Evolutionary conservation across 1,140 invertebrate genomes (phyloP).

Genomic region (Papilio dardanus): DNA sequence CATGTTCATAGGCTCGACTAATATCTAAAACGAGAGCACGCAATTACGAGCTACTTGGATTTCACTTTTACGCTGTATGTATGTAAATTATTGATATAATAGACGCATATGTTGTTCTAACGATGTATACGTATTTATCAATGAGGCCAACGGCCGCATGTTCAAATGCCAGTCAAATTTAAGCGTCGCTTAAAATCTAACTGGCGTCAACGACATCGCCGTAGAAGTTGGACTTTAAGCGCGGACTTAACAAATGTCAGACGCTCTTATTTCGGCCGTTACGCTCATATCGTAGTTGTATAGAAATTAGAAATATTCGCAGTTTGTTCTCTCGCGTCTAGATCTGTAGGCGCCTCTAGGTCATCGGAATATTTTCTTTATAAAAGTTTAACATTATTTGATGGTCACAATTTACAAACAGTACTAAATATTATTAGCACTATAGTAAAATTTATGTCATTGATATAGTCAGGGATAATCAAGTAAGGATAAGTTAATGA

Average conservation of each 20-base stretch:
- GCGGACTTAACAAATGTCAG: no score
- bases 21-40: slow-evolving; percentile 61
- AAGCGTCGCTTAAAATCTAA: no score
- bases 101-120: background rate
- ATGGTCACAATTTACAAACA: background rate
- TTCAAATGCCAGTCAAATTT: no score
- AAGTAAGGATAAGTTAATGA: background rate
- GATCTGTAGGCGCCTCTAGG: background rate
- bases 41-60: slow-evolving; percentile 50
- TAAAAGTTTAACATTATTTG: background rate
- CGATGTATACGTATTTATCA: background rate
- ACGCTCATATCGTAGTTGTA: no score
- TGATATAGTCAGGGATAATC: background rate
- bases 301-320: no score
- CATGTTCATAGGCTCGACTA: slow-evolving; percentile 61
- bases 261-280: no score
- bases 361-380: background rate
- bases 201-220: no score
- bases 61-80: slow-evolving; percentile 46
- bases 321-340: background rate
- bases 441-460: background rate
- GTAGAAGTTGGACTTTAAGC: no score
- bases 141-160: background rate
- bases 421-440: background rate
- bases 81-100: background rate